A percentile compares a stretch with the other conserved stretches of the same genome.
Evolutionary conservation across 1,140 invertebrate genomes (phyloP).

Genomic region (Sweltsa coloradensis): DNA sequence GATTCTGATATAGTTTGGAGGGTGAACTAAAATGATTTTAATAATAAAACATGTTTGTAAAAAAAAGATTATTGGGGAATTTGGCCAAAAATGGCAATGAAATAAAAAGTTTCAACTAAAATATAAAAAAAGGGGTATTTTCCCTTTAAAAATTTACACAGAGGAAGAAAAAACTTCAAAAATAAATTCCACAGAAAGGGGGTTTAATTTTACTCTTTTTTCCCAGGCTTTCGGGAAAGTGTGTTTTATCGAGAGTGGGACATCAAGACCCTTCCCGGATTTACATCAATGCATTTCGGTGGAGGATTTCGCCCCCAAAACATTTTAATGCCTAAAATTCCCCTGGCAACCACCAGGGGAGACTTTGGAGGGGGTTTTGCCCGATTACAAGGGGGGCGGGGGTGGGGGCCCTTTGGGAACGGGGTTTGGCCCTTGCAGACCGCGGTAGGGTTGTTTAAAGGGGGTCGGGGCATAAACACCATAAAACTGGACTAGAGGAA

Average conservation of each 20-base stretch:
- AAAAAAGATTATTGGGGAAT: too few relatives aligned
- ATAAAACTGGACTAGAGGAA: too few relatives aligned
- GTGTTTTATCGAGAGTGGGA: conserved; percentile 8
- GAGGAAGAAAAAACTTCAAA: too few relatives aligned
- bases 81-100: too few relatives aligned
- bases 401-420: conserved; percentile 39
- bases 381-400: conserved; percentile 41
- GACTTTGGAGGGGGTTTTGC: conserved; percentile 50
- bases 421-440: conserved; percentile 18
- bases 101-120: too few relatives aligned
- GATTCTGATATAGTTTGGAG: too few relatives aligned
- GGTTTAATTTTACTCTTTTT: not conserved
- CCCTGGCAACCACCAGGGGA: conserved; percentile 34
- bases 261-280: conserved; percentile 22
- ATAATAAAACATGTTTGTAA: too few relatives aligned
- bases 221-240: not conserved
- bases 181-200: too few relatives aligned
- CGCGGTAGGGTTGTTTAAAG: not conserved
- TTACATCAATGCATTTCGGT: conserved; percentile 52
- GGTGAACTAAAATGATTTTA: too few relatives aligned
- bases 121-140: too few relatives aligned
- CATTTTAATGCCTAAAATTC: conserved; percentile 36
- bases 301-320: conserved; percentile 36
- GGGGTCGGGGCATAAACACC: too few relatives aligned
- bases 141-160: too few relatives aligned